Evolutionary conservation across 2,888 invertebrate species (phyloP), one percentile per base, ranked within the genome.

Genomic region (Therioaphis trifolii): DNA sequence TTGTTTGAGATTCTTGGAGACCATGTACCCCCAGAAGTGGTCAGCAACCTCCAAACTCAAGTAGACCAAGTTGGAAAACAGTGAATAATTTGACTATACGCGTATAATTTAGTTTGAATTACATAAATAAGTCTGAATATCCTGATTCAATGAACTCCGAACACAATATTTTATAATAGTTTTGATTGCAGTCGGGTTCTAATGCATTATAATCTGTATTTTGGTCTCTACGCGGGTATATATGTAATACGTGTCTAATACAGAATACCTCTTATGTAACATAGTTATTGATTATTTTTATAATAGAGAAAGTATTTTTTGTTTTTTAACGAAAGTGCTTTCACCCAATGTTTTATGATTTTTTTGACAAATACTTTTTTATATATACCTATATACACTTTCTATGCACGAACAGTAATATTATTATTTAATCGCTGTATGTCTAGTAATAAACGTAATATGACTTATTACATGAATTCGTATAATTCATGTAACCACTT

Each of bases 11-110:
- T 95, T 87, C 91, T 96, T 84, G 95, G 95, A 12, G 95, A 94
- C 88, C 94, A 95, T 89, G 93, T 96, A 85, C 96, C 96, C 12
- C 92, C 93, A 69, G 96, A 96, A 90, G 96, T 96, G 58, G 94
- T 96, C 88, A 94, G 93, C 91, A 96, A 96, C 89, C 91, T 96
- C 85, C 95, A 96, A 88, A 90, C 92, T 80, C 95, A 95, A 89
- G 93, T 96, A 87, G 95, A 96, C 89, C 93, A 94, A 89, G 93
- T 96, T 87, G 95, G 95, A 86, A 88, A 87, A 86, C 84, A 85
- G 24, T 85, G 71, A 75, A 63, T 58, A 74, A 74, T 74, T 74
- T 74, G 35, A 74, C 35, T 4, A 1, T n/a, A 11, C 0, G 15
- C 15, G 27, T 29, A n/a, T n/a, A 14, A 72, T 72, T 52, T 29